These are phyloP conservation scores for Hystrix cristata DNA, from an alignment of 2,113 vertebrate species.

Conservation along the genomic window DNA sequence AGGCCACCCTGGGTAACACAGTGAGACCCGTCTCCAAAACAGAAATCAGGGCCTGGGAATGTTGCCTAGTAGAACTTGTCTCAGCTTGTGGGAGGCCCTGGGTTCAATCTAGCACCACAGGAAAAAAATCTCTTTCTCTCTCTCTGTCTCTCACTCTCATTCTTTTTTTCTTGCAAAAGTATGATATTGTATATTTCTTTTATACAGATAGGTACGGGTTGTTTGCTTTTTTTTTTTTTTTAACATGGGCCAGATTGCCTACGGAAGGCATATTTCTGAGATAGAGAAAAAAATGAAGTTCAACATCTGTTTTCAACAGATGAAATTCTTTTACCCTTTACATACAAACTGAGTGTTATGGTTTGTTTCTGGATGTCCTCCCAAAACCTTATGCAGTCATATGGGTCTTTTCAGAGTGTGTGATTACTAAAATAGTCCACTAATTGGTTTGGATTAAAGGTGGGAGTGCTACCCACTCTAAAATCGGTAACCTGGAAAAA, in stretches of 20 bases:
- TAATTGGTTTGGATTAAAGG: no score
- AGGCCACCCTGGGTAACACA: background rate
- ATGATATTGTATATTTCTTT: background rate
- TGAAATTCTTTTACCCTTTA: background rate
- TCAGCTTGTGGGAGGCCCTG: background rate
- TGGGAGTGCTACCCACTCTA: no score
- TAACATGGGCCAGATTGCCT: background rate
- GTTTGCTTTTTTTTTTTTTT: background rate
- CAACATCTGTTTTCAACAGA: background rate
- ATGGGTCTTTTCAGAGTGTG: no score
- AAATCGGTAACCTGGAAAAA: no score
- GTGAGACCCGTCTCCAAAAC: background rate
- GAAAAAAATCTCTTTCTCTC: background rate
- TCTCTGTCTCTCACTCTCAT: background rate
- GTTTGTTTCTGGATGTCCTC: no score
- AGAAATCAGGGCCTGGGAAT: background rate
- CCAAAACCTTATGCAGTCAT: no score
- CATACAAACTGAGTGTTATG: background rate
- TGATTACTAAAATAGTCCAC: no score
- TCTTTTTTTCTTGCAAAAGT: background rate
- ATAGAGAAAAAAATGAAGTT: background rate
- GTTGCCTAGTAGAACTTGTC: background rate
- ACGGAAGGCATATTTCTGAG: slow-evolving; percentile 37
- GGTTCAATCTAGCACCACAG: background rate
- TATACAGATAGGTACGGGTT: background rate